Evolutionary conservation across 2,797 vertebrate genomes (phyloP), one percentile per base, ranked within the genome.

Genomic region (Pristis pectinata): DNA sequence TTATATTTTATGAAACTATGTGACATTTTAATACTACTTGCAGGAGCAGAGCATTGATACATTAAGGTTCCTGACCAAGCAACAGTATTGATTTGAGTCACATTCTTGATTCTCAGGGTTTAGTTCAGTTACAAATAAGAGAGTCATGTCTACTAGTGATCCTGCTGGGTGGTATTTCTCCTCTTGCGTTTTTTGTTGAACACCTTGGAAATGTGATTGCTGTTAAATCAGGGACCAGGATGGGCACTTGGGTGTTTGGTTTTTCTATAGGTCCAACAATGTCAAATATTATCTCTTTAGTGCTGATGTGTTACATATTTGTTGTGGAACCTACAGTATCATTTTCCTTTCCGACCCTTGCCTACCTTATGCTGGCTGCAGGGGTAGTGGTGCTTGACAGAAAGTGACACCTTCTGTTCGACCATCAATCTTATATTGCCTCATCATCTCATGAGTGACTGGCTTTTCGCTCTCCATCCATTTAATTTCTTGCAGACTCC

Each of bases 331-430:
- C 92, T n/a, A 83, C 1, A 19, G 61, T 64, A 56, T 0, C 37
- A 34, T 11, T 27, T 64, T 30, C 1, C 95, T 94, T 76, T 0
- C 8, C 0, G 0, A 0, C 0, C 1, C 95, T 94, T 76, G 0
- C 8, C 0, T 0, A 0, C 0, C 0, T 94, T 30, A 19, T 34
- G 94, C 76, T 15, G 95, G 94, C 95, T 82, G 0, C 0, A 6
- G 0, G 5, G 0, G 0, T 49, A 49, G 49, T 49, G 49, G 3
- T 49, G 3, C 49, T 49, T 49, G 49, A 41, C 41, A 41, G 41
- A 49, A 49, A 49, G 49, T 49, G 49, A 49, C 49, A 49, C 49
- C 2, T 49, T 4, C 49, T 1, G 49, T 49, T 49, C 49, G 49
- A 49, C 49, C 49, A 49, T 49, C 49, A 41, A 41, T 41, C 41